phyloP scores from a whole-genome alignment of 2,888 invertebrate species.

The Dynastes grantii region DNA sequence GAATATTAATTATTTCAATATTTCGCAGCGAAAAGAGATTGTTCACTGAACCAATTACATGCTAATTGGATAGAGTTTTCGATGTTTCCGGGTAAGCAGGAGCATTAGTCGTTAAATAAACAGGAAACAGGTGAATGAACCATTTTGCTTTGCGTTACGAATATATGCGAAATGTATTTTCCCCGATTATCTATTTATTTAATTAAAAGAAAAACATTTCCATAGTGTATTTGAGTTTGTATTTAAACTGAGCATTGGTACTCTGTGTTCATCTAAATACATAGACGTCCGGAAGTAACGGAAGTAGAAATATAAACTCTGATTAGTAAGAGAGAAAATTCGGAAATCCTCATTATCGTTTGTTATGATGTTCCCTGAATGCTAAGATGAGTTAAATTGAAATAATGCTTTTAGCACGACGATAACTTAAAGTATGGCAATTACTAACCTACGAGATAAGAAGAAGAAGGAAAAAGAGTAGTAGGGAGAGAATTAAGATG shows the following conservation, averaged over 20 bases:
- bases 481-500: no score
- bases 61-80: conserved; percentile 35
- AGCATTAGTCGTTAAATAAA: conserved; percentile 28
- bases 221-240: not conserved
- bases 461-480: no score
- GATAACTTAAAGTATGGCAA: no score
- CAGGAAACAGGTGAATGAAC: conserved; percentile 36
- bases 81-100: conserved; percentile 29
- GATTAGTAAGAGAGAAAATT: no score
- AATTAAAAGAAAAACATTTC: not conserved
- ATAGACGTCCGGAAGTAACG: no score
- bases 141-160: conserved; percentile 18
- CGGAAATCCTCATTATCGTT: no score
- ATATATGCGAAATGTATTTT: conserved; percentile 1
- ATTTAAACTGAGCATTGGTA: not conserved
- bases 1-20: not conserved
- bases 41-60: conserved; percentile 18
- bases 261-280: no score
- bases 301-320: no score
- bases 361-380: no score
- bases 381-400: no score
- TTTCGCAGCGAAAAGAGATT: conserved; percentile 19
- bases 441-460: no score
- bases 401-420: no score
- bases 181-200: conserved; percentile 10